phyloP scores from a whole-genome alignment of 1,140 invertebrate species.

The Heliconius hewitsoni region DNA sequence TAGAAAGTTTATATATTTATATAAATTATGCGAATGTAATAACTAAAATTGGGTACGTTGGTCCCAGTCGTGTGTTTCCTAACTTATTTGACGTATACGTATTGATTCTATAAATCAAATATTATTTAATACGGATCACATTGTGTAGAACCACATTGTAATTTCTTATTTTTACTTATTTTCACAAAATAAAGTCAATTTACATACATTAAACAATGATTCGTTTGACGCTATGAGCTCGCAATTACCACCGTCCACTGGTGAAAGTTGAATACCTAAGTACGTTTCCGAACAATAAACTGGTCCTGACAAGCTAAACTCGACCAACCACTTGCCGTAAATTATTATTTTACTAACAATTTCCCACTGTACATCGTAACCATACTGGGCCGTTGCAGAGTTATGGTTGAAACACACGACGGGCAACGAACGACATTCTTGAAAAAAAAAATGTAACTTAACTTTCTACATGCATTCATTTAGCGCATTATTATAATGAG shows the following conservation, averaged over 20 bases:
- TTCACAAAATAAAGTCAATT: background rate
- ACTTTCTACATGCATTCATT: background rate
- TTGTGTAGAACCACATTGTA: too few relatives aligned
- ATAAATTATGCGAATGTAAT: too few relatives aligned
- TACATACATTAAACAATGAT: conserved; percentile 37
- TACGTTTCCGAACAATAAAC: conserved; percentile 66
- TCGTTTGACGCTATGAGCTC: conserved; percentile 40
- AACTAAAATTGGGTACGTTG: too few relatives aligned
- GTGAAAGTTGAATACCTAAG: conserved; percentile 67
- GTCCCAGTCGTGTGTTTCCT: too few relatives aligned
- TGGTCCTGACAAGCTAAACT: conserved; percentile 58
- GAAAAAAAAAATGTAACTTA: background rate
- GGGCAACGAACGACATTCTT: conserved; percentile 21
- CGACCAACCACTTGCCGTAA: conserved; percentile 53
- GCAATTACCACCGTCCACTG: conserved; percentile 50
- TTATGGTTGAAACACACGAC: conserved; percentile 20
- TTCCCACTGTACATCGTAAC: conserved; percentile 43
- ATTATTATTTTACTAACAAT: conserved; percentile 62
- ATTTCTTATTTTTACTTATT: background rate
- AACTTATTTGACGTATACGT: too few relatives aligned
- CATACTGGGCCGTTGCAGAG: conserved; percentile 16
- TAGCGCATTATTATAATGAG: background rate
- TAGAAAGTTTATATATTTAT: too few relatives aligned
- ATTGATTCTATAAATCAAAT: too few relatives aligned
- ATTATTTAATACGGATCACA: too few relatives aligned